A percentile compares a stretch with the other conserved stretches of the same genome.
Conservation (phyloP, 1,140 invertebrate species). For the Holotrichia oblita region DNA sequence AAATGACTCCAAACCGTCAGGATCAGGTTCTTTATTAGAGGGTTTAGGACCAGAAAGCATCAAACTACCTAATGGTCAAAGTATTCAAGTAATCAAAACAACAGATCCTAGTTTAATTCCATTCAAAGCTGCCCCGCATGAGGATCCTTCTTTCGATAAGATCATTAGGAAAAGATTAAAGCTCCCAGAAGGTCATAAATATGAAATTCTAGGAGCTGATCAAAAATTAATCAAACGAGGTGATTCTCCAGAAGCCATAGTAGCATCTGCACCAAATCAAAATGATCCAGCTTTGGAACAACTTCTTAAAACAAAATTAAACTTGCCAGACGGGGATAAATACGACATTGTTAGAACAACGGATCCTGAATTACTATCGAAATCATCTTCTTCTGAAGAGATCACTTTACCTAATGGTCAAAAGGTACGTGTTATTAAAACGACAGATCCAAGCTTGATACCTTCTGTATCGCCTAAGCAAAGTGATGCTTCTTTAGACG, state of each 20-base stretch:
- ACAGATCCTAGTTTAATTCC: constrained; percentile 66
- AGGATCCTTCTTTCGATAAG: no score
- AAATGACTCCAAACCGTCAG: constrained; percentile 58
- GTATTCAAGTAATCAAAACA: constrained; percentile 75
- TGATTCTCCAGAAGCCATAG: no score
- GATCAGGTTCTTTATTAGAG: no score
- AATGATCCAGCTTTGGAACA: background rate
- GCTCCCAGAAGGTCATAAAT: no score
- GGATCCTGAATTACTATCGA: constrained; percentile 42
- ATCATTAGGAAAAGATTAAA: no score
- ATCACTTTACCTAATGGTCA: constrained; percentile 61
- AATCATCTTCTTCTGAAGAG: constrained; percentile 61
- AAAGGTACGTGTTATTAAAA: constrained; percentile 17
- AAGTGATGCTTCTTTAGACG: constrained; percentile 6
- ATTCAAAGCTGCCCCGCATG: no score
- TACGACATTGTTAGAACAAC: constrained; percentile 74
- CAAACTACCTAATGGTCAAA: constrained; percentile 74
- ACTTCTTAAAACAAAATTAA: constrained; percentile 62
- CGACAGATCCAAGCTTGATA: constrained; percentile 12
- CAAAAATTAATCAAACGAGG: no score
- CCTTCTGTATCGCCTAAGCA: background rate
- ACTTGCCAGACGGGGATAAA: constrained; percentile 76
- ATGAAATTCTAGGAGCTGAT: no score
- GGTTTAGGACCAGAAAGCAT: background rate
- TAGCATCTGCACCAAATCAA: constrained; percentile 63